Base-by-base conservation (phyloP, 2,888 invertebrate genomes). In the Caenorhabditis japonica region DNA sequence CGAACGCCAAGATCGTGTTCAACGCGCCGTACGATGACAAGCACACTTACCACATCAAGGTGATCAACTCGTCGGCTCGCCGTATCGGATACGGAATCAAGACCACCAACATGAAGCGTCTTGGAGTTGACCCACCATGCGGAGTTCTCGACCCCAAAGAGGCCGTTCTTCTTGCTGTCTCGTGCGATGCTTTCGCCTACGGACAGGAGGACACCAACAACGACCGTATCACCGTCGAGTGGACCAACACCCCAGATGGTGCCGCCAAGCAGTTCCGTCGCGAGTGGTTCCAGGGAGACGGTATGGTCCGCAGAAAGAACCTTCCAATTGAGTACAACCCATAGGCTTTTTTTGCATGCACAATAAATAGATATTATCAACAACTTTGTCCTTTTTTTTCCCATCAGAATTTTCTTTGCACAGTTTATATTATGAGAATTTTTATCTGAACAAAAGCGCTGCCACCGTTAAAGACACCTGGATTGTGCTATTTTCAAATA, bases 1-100 rank as follows among this genome's bases (percentile, higher is more conserved):
- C 47, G 47, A 47, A 47, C 47, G 47, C 47, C 17, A 47, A 47
- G 47, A 47, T 47, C 70, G 81, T 81, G 66, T 81, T 80, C 81
- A 81, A 81, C 59, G 81, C 81, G 41, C 81, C 81, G 55, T 81
- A 80, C 76, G 80, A 80, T 61, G 77, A 81, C 72, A 81, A 80
- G 76, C 79, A 80, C 77, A 79, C 79, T 62, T 79, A 79, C 66
- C 78, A 81, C 77, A 78, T 81, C 75, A 78, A 78, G 72, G 77
- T 78, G 46, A 76, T 71, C 77, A 80, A 81, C 76, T 44, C 77
- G 17, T 75, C 79, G 25, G 81, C 71, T 44, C 76, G 75, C 44
- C 78, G 80, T 36, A 59, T 59, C 10, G 64, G 64, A 36, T 64
- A 64, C 33, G 64, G 55, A 7, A 64, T 64, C 53, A 64, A 64